Evolutionary conservation across 1,140 invertebrate species (phyloP), one percentile per base, ranked within the genome.

Genomic region (Akabosia matsudoensis): DNA sequence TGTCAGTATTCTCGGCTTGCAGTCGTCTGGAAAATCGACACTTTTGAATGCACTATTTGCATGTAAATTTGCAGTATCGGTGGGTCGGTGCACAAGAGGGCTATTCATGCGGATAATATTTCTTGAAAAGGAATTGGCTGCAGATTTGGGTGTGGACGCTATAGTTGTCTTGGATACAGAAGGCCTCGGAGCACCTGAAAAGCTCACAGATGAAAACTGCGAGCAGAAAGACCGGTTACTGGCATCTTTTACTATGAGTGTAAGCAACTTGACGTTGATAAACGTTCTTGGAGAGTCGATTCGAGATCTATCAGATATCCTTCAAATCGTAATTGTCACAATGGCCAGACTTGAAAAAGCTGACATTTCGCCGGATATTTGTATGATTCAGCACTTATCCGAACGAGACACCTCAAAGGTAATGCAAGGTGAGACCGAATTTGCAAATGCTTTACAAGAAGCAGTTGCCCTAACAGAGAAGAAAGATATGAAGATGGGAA

Each of bases 141-240:
- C 37, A 24, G 14, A 52, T 7, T 31, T 64, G 7, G 34, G 34
- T 16, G 7, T 73, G 10, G 77, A 75, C 30, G 77, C 74, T 13
- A 75, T 78, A 31, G 28, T 78, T 0, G n/a, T 78, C 16, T 31
- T 78, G 22, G 77, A 78, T 70, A 75, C 77, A 1, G 77, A 78
- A 52, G 77, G 77, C n/a, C 64, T 78, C 1, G 70, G 70, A 2
- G 31, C 77, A 31, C 70, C 70, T 0, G 74, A 78, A 28, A 75
- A 75, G n/a, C 51, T 73, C n/a, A 26, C n/a, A 0, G 74, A 73
- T 51, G 22, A 34, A 16, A 33, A 73, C 34, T 22, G 73, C 10
- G 70, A 78, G 16, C 7, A 30, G 51, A 75, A 75, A 26, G 77
- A 78, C 34, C 28, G 70, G 31, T 28, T n/a, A 13, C 34, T 78